These are phyloP conservation scores for Eucidaris tribuloides DNA, from an alignment of 35 echinoderm and acorn worm species.

Conservation along the genomic window DNA sequence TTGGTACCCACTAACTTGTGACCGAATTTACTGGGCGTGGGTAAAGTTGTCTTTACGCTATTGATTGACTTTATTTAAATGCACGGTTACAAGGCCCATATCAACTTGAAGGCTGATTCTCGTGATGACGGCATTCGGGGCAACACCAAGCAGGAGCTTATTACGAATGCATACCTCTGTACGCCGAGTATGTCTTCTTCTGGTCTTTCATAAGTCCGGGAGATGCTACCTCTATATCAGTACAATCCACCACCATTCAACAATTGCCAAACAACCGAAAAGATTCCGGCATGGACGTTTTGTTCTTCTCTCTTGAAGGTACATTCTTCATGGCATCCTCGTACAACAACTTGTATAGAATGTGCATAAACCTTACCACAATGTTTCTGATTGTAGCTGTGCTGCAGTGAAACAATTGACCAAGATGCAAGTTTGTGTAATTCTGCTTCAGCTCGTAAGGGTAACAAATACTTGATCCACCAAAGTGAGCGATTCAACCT, in stretches of 20 bases:
- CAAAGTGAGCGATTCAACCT: background rate
- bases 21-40: too few relatives aligned
- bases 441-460: background rate
- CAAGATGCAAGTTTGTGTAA: constrained; percentile 14
- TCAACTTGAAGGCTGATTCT: background rate
- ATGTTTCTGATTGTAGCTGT: constrained; percentile 13
- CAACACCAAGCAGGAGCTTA: background rate
- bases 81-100: too few relatives aligned
- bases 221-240: background rate
- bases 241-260: background rate
- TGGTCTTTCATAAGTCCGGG: background rate
- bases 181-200: background rate
- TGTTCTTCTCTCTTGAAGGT: constrained; percentile 21
- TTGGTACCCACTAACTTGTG: too few relatives aligned
- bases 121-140: constrained; percentile 5
- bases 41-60: too few relatives aligned
- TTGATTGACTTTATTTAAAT: too few relatives aligned
- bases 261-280: constrained; percentile 3
- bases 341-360: constrained; percentile 4
- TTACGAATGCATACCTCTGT: too few relatives aligned
- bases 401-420: background rate
- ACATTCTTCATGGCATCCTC: background rate
- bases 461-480: background rate
- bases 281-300: constrained; percentile 3
- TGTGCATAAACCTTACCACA: constrained; percentile 1